phyloP scores from a whole-genome alignment of 2,797 vertebrate genomes.

The Ammospiza maritima region DNA sequence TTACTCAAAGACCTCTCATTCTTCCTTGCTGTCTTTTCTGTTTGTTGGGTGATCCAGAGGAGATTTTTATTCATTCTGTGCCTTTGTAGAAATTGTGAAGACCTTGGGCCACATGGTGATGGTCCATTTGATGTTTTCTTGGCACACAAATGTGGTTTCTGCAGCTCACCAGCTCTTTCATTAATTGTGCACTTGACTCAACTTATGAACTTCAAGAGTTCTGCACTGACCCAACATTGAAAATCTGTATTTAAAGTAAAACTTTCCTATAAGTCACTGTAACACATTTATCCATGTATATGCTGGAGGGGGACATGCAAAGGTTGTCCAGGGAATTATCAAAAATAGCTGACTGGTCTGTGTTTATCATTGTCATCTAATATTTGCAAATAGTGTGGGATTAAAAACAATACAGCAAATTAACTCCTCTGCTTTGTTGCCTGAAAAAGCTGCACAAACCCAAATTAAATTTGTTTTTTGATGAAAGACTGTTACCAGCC shows the following conservation, averaged over 20 bases:
- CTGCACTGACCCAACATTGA: background rate
- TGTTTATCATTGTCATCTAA: background rate
- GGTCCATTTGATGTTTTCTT: background rate
- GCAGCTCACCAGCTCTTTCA: background rate
- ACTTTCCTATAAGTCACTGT: background rate
- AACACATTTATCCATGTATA: background rate
- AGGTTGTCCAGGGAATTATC: background rate
- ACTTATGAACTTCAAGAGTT: background rate
- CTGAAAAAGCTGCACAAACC: background rate
- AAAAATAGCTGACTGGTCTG: background rate
- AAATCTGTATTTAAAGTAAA: slow-evolving; percentile 34
- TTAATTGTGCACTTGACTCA: slow-evolving; percentile 1
- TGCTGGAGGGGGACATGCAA: background rate
- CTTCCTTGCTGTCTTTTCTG: background rate
- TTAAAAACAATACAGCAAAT: background rate
- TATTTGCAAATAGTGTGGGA: background rate
- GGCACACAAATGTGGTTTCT: background rate
- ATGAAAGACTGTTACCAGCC: background rate
- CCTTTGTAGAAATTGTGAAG: background rate
- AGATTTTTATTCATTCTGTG: background rate
- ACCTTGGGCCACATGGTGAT: background rate
- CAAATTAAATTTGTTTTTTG: background rate
- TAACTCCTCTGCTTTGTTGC: background rate
- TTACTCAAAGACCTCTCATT: background rate
- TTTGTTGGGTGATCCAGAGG: background rate